Base-by-base conservation (phyloP, 2,113 vertebrate species). In the Phyllostomus discolor region DNA sequence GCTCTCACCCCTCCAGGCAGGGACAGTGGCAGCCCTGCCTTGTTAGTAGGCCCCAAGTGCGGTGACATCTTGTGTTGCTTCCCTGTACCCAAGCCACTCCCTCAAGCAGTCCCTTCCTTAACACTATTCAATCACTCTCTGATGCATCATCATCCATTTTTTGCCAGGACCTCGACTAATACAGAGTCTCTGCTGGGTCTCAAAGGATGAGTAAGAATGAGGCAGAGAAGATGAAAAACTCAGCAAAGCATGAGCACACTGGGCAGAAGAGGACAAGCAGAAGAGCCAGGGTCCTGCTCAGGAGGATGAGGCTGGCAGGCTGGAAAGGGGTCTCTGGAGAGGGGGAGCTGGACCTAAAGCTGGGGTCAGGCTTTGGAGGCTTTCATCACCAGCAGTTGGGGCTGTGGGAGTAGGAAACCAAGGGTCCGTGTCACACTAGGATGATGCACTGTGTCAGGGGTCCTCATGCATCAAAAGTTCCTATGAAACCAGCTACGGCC, bases 191-290 rank as follows among this genome's bases (percentile, higher is more conserved):
- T 7, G 17, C 59, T 35, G 52, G 22, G 19, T 52, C 59, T 75
- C 64, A 50, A 88, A 84, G 66, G 16, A 78, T 52, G 48, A 67
- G 35, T 15, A 35, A 16, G 67, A 72, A 1, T 31, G 41, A 69
- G 9, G 31, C 57, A 7, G 43, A 79, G 35, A 82, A 93, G 41
- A n/a, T 48, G 38, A 91, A 85, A 92, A 75, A 79, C 26, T 33
- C 2, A 50, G 48, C 52, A 41, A 35, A 62, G 35, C 5, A 35
- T n/a, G 10, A 46, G 54, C 35, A 24, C 8, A 24, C 10, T 2
- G 38, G 54, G 33, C 90, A n/a, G 35, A 28, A 24, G 50, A 54
- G 19, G 14, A 79, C 10, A n/a, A 10, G 11, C 26, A 26, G 92
- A 69, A 28, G 70, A n/a, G 20, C 10, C 14, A 16, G 43, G 20